Percentiles rank a stretch among this genome's conserved stretches.
These are phyloP conservation scores for Brachyalestes nurse DNA, from an alignment of 2,797 vertebrate species.

Conservation along the genomic window DNA sequence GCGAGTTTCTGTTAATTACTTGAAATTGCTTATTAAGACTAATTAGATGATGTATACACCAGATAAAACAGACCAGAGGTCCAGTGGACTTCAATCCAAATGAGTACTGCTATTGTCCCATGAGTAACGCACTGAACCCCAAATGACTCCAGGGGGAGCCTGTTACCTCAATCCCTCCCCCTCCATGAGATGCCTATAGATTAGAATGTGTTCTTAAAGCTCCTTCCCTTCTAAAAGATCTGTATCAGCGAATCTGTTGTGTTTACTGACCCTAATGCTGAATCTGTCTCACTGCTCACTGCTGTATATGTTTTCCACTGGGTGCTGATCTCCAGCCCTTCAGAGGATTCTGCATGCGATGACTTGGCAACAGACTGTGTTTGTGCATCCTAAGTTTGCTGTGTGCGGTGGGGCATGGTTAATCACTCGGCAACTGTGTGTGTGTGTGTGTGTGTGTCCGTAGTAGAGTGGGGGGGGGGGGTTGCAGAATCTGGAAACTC, in stretches of 20 bases:
- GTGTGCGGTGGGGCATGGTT: constrained; percentile 44
- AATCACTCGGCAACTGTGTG: constrained; percentile 34
- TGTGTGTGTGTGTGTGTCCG: background rate
- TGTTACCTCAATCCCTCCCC: background rate
- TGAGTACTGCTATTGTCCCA: background rate
- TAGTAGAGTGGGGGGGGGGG: constrained; percentile 1
- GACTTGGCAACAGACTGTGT: constrained; percentile 50
- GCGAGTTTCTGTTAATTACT: too few species aligned
- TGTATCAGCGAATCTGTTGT: background rate
- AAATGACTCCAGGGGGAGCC: background rate
- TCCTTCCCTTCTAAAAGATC: background rate
- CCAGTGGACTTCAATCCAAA: background rate
- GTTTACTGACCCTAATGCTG: background rate
- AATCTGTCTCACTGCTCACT: background rate
- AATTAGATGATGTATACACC: background rate
- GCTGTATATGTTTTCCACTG: constrained; percentile 3
- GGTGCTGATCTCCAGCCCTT: constrained; percentile 23
- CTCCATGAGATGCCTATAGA: background rate
- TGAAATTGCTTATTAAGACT: background rate
- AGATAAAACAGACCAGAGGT: background rate
- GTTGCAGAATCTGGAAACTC: background rate
- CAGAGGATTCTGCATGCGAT: constrained; percentile 15
- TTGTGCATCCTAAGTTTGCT: constrained; percentile 41
- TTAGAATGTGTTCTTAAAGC: background rate
- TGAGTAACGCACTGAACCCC: background rate